phyloP scores from a whole-genome alignment of 2,113 vertebrate species.

The Gnathonemus longibarbis region DNA sequence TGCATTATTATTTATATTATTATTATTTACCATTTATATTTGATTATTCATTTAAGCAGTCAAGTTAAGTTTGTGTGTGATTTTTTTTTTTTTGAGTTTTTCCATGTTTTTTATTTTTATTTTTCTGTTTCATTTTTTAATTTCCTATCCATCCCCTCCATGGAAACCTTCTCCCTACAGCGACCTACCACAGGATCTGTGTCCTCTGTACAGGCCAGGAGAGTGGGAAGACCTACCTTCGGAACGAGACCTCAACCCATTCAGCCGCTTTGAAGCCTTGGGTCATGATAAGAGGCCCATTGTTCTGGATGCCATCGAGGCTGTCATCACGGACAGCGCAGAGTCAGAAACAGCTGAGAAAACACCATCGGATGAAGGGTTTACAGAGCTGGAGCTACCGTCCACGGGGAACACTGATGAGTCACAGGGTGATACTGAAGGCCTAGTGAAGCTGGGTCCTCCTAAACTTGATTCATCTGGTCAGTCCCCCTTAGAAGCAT shows the following conservation, averaged over 20 bases:
- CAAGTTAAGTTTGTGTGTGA: conserved; percentile 19
- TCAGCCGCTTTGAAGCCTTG: conserved; percentile 86
- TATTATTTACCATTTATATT: conserved; percentile 10
- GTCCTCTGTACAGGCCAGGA: conserved; percentile 99
- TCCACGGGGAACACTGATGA: conserved; percentile 13
- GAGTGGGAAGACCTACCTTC: conserved; percentile 96
- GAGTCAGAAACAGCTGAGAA: conserved; percentile 44
- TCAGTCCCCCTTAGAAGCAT: neutral
- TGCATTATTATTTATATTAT: neutral
- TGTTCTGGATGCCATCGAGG: conserved; percentile 51
- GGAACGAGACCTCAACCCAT: conserved; percentile 88
- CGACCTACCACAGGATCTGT: conserved; percentile 97
- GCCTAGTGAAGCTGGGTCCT: neutral
- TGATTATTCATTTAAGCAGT: conserved; percentile 13
- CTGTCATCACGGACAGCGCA: conserved; percentile 25
- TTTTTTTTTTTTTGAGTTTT: conserved; percentile 21
- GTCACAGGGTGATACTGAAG: neutral
- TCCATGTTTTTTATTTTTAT: conserved; percentile 31
- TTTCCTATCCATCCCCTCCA: conserved; percentile 59
- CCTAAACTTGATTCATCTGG: neutral
- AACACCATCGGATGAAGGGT: conserved; percentile 64
- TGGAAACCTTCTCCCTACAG: conserved; percentile 68
- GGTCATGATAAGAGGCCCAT: conserved; percentile 69
- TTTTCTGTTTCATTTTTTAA: conserved; percentile 63
- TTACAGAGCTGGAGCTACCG: conserved; percentile 60